Conservation (phyloP, 92 coral and sea anemone genomes). For the Anthopleura xanthogrammica region DNA sequence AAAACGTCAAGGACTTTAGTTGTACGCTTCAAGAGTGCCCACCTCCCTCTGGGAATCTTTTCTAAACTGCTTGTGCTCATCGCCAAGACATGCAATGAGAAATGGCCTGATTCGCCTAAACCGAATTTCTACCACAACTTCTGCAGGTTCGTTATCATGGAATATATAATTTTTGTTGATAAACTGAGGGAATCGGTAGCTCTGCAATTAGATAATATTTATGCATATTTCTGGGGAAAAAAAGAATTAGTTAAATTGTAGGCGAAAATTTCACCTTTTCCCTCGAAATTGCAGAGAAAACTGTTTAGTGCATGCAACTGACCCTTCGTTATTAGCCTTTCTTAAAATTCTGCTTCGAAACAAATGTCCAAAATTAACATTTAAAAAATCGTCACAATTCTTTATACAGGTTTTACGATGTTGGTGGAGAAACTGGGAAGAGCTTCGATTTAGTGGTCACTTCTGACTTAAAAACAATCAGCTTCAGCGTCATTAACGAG, state of each 20-base stretch:
- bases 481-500: conserved; percentile 4
- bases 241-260: too few species aligned
- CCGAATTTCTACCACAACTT: not conserved
- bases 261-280: too few species aligned
- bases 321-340: too few species aligned
- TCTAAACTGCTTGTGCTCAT: not conserved
- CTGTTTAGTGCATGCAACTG: too few species aligned
- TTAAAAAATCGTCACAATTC: too few species aligned
- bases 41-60: not conserved
- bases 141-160: not conserved
- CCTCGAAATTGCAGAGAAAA: too few species aligned
- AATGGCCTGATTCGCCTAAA: not conserved
- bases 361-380: too few species aligned
- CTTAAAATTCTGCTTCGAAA: too few species aligned
- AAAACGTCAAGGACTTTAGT: conserved; percentile 32
- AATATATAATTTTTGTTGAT: too few species aligned
- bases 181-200: too few species aligned
- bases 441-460: conserved; percentile 6
- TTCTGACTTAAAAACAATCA: conserved; percentile 6
- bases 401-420: not conserved
- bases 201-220: too few species aligned
- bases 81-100: not conserved
- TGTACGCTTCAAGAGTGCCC: conserved; percentile 30
- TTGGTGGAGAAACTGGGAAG: not conserved
- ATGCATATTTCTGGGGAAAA: too few species aligned